phyloP scores from a whole-genome alignment of 2,113 vertebrate genomes.

The Eclectus roratus region DNA sequence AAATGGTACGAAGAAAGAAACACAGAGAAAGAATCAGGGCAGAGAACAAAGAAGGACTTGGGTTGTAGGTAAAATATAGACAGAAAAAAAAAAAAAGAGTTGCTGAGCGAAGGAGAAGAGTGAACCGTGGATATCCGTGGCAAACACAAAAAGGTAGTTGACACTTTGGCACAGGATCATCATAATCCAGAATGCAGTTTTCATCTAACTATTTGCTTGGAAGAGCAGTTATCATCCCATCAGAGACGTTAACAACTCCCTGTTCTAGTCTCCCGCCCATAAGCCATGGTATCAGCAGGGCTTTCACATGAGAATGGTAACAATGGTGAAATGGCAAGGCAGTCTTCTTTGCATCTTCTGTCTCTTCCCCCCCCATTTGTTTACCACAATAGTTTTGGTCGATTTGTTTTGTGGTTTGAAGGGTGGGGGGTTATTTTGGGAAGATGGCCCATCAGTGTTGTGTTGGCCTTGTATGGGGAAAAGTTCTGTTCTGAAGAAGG shows the following conservation, averaged over 20 bases:
- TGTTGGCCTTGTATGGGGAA: not conserved
- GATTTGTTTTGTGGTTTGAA: not conserved
- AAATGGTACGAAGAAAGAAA: not conserved
- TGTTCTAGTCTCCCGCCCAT: not conserved
- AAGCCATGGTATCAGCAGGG: not conserved
- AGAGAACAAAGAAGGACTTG: not conserved
- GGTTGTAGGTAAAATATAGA: not conserved
- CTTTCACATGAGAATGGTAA: not conserved
- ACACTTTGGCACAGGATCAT: fast-evolving
- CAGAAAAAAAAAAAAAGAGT: not conserved
- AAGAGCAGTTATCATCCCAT: not conserved
- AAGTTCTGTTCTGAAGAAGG: not conserved
- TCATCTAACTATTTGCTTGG: not conserved
- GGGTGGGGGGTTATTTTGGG: not conserved
- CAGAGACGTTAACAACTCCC: fast-evolving
- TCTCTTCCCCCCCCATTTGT: not conserved
- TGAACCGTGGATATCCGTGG: not conserved
- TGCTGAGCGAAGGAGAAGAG: not conserved
- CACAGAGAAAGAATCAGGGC: not conserved
- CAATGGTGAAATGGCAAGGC: not conserved
- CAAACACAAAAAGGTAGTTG: not conserved
- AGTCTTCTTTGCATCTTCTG: not conserved
- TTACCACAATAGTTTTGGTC: not conserved
- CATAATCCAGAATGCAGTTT: fast-evolving
- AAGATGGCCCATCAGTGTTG: not conserved